These are phyloP conservation scores for Agonopterix heracliana DNA, from an alignment of 2,888 invertebrate genomes.

Conservation along the genomic window DNA sequence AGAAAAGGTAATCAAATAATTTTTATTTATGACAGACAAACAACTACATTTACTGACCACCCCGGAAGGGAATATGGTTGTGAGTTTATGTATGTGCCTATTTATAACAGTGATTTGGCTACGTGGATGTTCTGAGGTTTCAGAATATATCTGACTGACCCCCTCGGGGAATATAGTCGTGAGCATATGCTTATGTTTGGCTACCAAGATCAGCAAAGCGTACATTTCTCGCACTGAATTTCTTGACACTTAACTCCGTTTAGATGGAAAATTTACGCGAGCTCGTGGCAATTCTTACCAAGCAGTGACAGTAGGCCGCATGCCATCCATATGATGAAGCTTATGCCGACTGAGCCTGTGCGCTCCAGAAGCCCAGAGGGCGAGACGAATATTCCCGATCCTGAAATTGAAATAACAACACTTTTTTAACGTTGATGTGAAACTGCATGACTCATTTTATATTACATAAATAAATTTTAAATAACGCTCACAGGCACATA, in stretches of 20 bases:
- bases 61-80: no score
- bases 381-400: constrained; percentile 99
- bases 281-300: constrained; percentile 75
- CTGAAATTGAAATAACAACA: constrained; percentile 64
- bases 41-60: no score
- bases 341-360: constrained; percentile 95
- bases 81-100: no score
- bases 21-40: background rate
- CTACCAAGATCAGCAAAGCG: background rate
- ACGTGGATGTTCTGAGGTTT: no score
- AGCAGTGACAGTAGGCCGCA: constrained; percentile 94
- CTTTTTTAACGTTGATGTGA: background rate
- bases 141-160: no score
- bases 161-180: no score
- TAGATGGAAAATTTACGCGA: background rate
- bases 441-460: no score
- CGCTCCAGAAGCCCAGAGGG: constrained; percentile 95
- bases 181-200: no score
- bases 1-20: constrained; percentile 8
- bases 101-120: background rate
- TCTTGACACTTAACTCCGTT: background rate
- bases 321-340: constrained; percentile 95
- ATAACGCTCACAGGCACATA: no score
- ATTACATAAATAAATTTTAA: no score
- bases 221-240: background rate